phyloP scores from a whole-genome alignment of 2,113 vertebrate genomes.

The Leucosticte australis region DNA sequence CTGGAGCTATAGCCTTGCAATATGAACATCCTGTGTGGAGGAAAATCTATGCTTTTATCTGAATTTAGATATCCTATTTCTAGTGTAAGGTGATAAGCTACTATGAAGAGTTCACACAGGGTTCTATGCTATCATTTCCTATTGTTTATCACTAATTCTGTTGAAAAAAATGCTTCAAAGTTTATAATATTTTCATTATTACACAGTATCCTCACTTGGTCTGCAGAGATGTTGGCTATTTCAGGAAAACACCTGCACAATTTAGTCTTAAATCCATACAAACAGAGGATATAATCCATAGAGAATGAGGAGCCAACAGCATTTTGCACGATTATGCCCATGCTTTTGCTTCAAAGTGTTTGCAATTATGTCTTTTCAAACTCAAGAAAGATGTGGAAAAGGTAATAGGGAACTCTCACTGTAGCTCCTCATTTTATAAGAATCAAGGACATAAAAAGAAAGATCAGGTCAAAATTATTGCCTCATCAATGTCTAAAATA shows the following conservation, averaged over 20 bases:
- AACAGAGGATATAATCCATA: not conserved
- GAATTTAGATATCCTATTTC: not conserved
- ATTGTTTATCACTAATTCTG: not conserved
- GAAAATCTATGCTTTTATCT: not conserved
- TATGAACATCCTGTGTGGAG: not conserved
- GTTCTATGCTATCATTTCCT: not conserved
- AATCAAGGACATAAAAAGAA: not conserved
- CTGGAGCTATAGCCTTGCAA: not conserved
- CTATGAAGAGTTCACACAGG: not conserved
- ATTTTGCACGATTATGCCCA: not conserved
- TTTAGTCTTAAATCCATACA: not conserved
- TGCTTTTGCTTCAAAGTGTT: not conserved
- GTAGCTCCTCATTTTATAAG: not conserved
- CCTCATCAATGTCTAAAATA: not conserved
- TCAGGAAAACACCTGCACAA: not conserved
- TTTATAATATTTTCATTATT: not conserved
- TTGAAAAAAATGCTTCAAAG: not conserved
- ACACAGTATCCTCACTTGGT: not conserved
- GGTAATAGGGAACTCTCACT: not conserved
- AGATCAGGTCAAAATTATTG: not conserved
- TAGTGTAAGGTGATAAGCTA: not conserved
- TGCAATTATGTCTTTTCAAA: not conserved
- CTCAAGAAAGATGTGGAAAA: not conserved
- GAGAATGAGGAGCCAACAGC: not conserved
- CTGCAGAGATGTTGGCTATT: not conserved